Percentiles rank a stretch among this genome's conserved stretches.
Evolutionary conservation across 2,113 vertebrate species (phyloP).

Genomic region (Suricata suricatta): DNA sequence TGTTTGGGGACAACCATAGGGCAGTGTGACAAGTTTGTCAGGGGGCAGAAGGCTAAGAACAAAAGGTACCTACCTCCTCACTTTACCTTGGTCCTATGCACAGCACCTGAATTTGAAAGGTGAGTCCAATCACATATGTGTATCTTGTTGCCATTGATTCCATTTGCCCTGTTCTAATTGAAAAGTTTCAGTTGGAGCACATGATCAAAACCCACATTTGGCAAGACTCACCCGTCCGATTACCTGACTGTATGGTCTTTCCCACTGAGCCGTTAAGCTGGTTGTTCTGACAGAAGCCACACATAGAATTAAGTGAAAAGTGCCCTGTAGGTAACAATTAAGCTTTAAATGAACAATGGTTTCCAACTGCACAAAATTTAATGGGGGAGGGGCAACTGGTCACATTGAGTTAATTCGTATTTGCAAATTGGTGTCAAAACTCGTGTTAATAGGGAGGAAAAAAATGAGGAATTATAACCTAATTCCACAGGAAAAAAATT

Average conservation of each 20-base stretch:
- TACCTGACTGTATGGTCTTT: constrained; percentile 36
- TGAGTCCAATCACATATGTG: not conserved
- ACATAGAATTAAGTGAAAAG: constrained; percentile 72
- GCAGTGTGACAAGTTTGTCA: not conserved
- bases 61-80: too few species aligned
- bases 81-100: not conserved
- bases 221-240: not conserved
- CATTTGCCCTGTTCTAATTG: not conserved
- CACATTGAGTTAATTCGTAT: not conserved
- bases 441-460: constrained; percentile 54
- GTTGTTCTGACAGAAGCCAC: constrained; percentile 73
- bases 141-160: not conserved
- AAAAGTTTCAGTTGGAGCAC: not conserved
- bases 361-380: constrained; percentile 66
- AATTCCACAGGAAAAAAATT: constrained; percentile 65
- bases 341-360: constrained; percentile 72
- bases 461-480: not conserved
- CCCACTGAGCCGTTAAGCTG: constrained; percentile 38
- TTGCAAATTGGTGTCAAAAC: constrained; percentile 65
- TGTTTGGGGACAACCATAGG: not conserved
- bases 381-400: not conserved
- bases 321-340: constrained; percentile 56
- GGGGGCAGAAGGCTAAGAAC: not conserved
- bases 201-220: not conserved
- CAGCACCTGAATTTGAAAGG: not conserved